Conservation (phyloP, 2,113 vertebrate genomes). For the Zosterops pallidus region DNA sequence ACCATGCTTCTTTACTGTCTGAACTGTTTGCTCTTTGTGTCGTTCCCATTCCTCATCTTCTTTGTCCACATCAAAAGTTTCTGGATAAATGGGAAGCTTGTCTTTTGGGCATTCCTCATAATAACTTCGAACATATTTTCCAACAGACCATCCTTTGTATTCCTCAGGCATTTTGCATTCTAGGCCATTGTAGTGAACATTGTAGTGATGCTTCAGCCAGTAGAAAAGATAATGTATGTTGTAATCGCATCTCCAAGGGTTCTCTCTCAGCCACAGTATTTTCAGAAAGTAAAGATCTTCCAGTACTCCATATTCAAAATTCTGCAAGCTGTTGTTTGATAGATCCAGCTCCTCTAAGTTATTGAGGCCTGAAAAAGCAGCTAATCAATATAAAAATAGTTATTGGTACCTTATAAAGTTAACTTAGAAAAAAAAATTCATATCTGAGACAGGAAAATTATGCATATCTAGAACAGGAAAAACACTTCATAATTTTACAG, state of each 20-base stretch:
- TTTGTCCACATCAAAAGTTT: constrained; percentile 76
- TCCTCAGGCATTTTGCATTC: constrained; percentile 87
- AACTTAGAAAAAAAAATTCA: background rate
- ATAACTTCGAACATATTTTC: constrained; percentile 92
- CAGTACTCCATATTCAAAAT: constrained; percentile 91
- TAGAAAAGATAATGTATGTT: constrained; percentile 98
- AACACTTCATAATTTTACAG: background rate
- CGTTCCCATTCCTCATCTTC: constrained; percentile 78
- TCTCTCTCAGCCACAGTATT: constrained; percentile 84
- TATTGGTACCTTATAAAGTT: background rate
- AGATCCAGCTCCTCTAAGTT: constrained; percentile 91
- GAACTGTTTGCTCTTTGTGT: constrained; percentile 65
- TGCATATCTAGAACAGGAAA: background rate
- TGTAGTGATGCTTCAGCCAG: constrained; percentile 94
- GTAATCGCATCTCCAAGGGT: constrained; percentile 97
- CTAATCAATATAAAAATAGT: constrained; percentile 69
- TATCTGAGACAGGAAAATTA: background rate
- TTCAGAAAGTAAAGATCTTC: constrained; percentile 96
- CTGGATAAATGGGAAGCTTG: constrained; percentile 73
- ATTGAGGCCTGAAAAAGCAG: constrained; percentile 88
- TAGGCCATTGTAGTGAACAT: constrained; percentile 84
- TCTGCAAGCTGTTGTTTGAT: constrained; percentile 90
- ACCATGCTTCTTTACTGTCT: constrained; percentile 68
- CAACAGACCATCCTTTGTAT: constrained; percentile 91
- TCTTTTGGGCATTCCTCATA: constrained; percentile 95